Percentiles rank a stretch among this genome's conserved stretches.
These are phyloP conservation scores for Hephaestus fuliginosus DNA, from an alignment of 2,797 vertebrate genomes.

Conservation along the genomic window DNA sequence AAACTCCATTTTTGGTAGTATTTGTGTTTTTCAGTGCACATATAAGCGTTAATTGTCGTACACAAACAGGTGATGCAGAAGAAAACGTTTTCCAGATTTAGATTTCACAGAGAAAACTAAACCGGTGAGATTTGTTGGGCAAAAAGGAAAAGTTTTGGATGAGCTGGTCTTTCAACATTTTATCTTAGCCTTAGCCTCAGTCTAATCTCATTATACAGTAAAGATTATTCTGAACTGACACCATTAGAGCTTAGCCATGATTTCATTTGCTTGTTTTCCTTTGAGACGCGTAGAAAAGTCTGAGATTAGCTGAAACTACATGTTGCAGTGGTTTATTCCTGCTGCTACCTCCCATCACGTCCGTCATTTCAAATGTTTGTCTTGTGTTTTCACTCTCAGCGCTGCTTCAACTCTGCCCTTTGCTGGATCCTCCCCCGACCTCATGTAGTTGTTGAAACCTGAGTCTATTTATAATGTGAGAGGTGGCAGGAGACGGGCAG, in stretches of 20 bases:
- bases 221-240: conserved; percentile 3
- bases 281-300: not conserved
- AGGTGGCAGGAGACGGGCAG: not conserved
- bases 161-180: conserved; percentile 1
- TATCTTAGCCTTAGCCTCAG: not conserved
- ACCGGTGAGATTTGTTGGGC: not conserved
- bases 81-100: not conserved
- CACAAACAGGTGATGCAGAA: not conserved
- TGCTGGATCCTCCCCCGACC: conserved; percentile 8
- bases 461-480: conserved; percentile 68
- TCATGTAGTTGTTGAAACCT: conserved; percentile 31
- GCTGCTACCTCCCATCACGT: not conserved
- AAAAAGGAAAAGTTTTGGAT: not conserved
- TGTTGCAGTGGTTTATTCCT: not conserved
- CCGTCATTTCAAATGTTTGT: not conserved
- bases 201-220: not conserved
- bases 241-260: not conserved
- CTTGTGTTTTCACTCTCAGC: not conserved
- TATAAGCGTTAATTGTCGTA: no score
- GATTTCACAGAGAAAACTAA: not conserved
- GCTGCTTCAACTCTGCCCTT: conserved; percentile 54
- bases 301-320: not conserved
- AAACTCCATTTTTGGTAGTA: no score
- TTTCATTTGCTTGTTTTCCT: not conserved
- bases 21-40: no score